Percentiles rank a stretch among this genome's conserved stretches.
Conservation (phyloP, 2,113 vertebrate species). For the Equus przewalskii region DNA sequence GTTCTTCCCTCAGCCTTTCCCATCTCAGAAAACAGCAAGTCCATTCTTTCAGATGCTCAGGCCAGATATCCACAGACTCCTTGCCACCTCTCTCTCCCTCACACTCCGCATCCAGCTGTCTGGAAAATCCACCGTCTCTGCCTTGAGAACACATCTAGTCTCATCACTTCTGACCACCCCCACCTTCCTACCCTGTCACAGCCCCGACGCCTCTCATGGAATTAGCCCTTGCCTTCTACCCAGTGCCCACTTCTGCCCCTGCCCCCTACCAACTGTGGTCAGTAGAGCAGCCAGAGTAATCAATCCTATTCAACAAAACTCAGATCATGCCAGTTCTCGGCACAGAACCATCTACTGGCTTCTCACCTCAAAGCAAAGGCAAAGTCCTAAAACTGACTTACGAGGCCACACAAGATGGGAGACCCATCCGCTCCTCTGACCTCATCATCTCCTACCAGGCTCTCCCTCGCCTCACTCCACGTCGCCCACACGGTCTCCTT, state of each 20-base stretch:
- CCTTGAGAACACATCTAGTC: fast-evolving
- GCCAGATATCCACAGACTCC: not conserved
- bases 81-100: fast-evolving
- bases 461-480: not conserved
- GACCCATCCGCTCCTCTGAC: not conserved
- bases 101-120: too few relatives aligned
- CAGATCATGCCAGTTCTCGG: not conserved
- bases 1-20: not conserved
- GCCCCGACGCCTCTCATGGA: fast-evolving
- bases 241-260: not conserved
- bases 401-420: fast-evolving
- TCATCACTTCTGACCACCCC: not conserved
- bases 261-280: fast-evolving
- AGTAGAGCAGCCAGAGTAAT: not conserved
- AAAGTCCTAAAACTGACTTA: too few relatives aligned
- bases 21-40: not conserved
- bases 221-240: fast-evolving
- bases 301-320: not conserved
- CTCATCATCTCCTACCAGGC: fast-evolving
- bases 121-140: not conserved
- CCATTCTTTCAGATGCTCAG: not conserved
- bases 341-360: not conserved
- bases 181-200: fast-evolving
- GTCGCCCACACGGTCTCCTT: fast-evolving
- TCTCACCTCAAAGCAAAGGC: not conserved